These are phyloP conservation scores for Xenopus laevis DNA, from an alignment of 2,113 vertebrate species.

Conservation along the genomic window DNA sequence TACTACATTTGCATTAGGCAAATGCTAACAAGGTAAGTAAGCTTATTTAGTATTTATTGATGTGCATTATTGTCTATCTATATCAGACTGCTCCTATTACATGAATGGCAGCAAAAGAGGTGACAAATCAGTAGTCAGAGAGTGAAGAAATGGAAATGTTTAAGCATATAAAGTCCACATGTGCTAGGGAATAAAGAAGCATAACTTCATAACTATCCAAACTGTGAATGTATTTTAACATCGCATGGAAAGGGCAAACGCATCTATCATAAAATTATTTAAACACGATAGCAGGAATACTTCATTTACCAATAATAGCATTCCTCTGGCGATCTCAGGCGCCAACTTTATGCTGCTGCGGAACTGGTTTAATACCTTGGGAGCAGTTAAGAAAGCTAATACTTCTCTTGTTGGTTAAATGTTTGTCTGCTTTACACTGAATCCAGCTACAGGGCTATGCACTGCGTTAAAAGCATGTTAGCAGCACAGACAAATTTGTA, in stretches of 20 bases:
- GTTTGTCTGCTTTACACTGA: constrained; percentile 47
- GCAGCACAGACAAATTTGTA: constrained; percentile 51
- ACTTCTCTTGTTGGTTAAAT: constrained; percentile 41
- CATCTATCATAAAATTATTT: constrained; percentile 35
- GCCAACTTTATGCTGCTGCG: constrained; percentile 48
- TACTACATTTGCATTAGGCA: too few species aligned
- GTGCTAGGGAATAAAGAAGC: too few species aligned
- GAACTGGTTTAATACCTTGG: constrained; percentile 44
- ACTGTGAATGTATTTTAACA: constrained; percentile 31
- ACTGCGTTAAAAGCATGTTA: constrained; percentile 52
- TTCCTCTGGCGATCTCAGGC: constrained; percentile 46
- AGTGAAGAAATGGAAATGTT: too few species aligned
- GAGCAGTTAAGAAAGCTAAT: constrained; percentile 52
- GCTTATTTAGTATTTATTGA: too few species aligned
- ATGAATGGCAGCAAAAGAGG: too few species aligned
- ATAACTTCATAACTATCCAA: neutral
- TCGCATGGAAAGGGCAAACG: constrained; percentile 44
- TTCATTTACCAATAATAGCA: constrained; percentile 46
- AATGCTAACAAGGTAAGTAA: too few species aligned
- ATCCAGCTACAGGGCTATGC: constrained; percentile 53
- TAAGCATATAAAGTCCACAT: too few species aligned
- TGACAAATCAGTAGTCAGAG: too few species aligned
- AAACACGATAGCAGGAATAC: constrained; percentile 47
- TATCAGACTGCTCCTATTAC: too few species aligned
- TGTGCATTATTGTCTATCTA: too few species aligned